Conservation (phyloP, 2,113 vertebrate genomes). For the Origma solitaria region DNA sequence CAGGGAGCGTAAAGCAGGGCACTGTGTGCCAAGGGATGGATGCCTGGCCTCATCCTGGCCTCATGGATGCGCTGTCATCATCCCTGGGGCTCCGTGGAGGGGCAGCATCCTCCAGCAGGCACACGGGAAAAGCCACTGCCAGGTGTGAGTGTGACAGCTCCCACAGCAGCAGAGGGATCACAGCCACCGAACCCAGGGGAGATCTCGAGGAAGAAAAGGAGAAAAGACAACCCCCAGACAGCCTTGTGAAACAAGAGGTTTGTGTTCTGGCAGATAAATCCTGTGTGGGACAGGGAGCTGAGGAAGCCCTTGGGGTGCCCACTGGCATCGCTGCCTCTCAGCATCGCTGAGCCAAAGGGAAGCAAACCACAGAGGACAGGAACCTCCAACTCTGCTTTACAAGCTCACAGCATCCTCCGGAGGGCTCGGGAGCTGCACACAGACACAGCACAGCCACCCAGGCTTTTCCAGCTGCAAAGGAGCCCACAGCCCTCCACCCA, state of each 20-base stretch:
- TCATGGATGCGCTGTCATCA: not conserved
- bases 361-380: not conserved
- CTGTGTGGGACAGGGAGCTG: rapidly evolving
- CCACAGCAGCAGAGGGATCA: not conserved
- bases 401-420: not conserved
- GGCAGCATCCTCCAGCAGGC: not conserved
- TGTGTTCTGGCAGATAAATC: not conserved
- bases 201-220: not conserved
- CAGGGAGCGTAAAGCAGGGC: not conserved
- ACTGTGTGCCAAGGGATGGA: rapidly evolving
- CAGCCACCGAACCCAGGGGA: not conserved
- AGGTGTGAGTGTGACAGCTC: not conserved
- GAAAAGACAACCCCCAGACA: not conserved
- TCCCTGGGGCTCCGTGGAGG: rapidly evolving
- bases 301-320: not conserved
- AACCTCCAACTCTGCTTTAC: not conserved
- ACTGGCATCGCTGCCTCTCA: not conserved
- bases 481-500: not conserved
- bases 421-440: not conserved
- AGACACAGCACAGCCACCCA: not conserved
- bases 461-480: not conserved
- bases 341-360: rapidly evolving
- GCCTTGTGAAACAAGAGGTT: not conserved
- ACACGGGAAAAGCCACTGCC: not conserved
- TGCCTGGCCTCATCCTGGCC: not conserved